Evolutionary conservation across 2,888 invertebrate species (phyloP).

Genomic region (Oligia fasciuncula): DNA sequence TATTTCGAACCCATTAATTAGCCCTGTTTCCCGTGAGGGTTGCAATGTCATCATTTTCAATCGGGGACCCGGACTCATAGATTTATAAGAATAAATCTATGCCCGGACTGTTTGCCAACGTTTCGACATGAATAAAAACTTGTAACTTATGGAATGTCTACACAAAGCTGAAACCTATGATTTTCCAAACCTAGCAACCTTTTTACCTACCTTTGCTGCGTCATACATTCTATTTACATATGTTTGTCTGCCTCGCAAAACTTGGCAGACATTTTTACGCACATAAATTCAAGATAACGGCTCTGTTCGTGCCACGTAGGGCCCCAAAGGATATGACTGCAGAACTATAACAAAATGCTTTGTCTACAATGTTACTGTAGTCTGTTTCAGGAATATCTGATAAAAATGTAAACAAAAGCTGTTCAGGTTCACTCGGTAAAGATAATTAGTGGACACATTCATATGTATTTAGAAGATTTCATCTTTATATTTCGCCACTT

Average conservation of each 20-base stretch:
- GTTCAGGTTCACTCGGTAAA: neutral
- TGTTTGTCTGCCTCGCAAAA: neutral
- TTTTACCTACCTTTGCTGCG: neutral
- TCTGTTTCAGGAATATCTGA: neutral
- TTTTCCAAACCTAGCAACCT: neutral
- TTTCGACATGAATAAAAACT: neutral
- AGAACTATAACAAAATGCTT: constrained; percentile 32
- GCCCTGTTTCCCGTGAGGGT: neutral
- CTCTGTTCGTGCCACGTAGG: neutral
- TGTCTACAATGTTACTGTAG: constrained; percentile 11
- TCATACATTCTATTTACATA: constrained; percentile 5
- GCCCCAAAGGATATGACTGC: constrained; percentile 27
- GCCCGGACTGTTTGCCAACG: neutral
- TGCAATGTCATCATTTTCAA: neutral
- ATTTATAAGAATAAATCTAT: too few relatives aligned
- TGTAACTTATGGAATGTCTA: neutral
- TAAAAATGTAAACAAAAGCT: neutral
- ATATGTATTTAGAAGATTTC: neutral
- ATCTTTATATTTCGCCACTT: neutral
- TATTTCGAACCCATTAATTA: too few relatives aligned
- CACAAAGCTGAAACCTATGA: neutral
- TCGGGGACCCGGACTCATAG: too few relatives aligned
- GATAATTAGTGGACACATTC: too few relatives aligned
- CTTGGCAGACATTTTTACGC: constrained; percentile 42
- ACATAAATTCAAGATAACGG: constrained; percentile 43